Conservation (phyloP, 2,888 invertebrate genomes). For the Ptilodon capucinus region DNA sequence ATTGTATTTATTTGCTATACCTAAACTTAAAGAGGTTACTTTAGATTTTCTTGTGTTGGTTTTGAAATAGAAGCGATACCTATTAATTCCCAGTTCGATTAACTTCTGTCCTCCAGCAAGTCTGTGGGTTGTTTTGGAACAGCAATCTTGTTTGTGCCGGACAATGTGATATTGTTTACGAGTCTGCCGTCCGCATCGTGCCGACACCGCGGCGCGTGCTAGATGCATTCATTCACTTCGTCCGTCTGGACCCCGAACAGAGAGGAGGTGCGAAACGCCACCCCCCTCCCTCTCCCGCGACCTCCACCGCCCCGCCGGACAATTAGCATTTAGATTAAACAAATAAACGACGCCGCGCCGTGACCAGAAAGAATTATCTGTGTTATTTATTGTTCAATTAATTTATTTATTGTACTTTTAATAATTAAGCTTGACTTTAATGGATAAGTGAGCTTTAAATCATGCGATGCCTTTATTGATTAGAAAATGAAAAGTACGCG, state of each 20-base stretch:
- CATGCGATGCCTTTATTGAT: not conserved
- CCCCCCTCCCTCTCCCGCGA: conserved; percentile 7
- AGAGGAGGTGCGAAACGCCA: too few species aligned
- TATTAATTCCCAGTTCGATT: not conserved
- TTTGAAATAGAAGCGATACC: not conserved
- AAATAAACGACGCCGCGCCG: conserved; percentile 63
- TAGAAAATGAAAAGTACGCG: not conserved
- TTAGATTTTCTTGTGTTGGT: too few species aligned
- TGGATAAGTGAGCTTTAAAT: not conserved
- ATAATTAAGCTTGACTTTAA: conserved; percentile 22
- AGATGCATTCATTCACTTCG: conserved; percentile 36
- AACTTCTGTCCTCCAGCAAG: not conserved
- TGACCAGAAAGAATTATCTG: conserved; percentile 60
- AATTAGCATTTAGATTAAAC: conserved; percentile 79
- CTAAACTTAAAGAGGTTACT: too few species aligned
- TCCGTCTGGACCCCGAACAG: conserved; percentile 10
- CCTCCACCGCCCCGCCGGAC: conserved; percentile 20
- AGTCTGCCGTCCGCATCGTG: conserved; percentile 14
- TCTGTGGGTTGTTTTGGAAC: not conserved
- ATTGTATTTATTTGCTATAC: too few species aligned
- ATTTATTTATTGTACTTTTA: conserved; percentile 56
- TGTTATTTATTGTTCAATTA: conserved; percentile 60
- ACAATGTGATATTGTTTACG: conserved; percentile 23
- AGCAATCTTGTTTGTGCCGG: not conserved
- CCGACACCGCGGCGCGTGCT: conserved; percentile 12